These are phyloP conservation scores for Antennarius maculatus DNA, from an alignment of 2,797 vertebrate species.

Conservation along the genomic window DNA sequence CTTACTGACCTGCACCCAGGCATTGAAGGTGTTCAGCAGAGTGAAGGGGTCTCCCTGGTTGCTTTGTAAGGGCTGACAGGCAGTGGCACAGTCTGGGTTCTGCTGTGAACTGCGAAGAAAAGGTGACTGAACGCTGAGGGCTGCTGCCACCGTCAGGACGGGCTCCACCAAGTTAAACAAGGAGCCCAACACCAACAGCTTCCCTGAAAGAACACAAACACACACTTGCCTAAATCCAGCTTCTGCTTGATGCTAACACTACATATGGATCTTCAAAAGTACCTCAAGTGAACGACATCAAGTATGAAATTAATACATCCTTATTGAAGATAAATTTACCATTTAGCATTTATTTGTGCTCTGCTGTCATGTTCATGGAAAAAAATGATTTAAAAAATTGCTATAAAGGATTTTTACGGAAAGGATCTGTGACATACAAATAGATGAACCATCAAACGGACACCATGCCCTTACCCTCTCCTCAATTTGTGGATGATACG, in stretches of 20 bases:
- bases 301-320: neutral
- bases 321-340: neutral
- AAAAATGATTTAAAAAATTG: neutral
- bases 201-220: constrained; percentile 79
- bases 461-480: too few species aligned
- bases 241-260: neutral
- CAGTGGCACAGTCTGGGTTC: constrained; percentile 81
- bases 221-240: neutral
- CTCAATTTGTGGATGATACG: too few species aligned
- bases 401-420: neutral
- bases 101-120: constrained; percentile 85
- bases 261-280: too few species aligned
- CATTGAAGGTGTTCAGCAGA: constrained; percentile 90
- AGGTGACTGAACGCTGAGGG: constrained; percentile 90
- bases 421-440: neutral
- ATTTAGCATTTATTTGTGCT: neutral
- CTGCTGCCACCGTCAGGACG: constrained; percentile 85
- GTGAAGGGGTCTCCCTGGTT: constrained; percentile 93
- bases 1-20: constrained; percentile 90
- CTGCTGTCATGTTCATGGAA: neutral
- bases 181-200: constrained; percentile 91
- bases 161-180: constrained; percentile 88
- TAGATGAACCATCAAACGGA: neutral
- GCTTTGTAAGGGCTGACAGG: constrained; percentile 86
- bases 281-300: neutral